phyloP scores from a whole-genome alignment of 2,113 vertebrate genomes.

The Pitta sordida region DNA sequence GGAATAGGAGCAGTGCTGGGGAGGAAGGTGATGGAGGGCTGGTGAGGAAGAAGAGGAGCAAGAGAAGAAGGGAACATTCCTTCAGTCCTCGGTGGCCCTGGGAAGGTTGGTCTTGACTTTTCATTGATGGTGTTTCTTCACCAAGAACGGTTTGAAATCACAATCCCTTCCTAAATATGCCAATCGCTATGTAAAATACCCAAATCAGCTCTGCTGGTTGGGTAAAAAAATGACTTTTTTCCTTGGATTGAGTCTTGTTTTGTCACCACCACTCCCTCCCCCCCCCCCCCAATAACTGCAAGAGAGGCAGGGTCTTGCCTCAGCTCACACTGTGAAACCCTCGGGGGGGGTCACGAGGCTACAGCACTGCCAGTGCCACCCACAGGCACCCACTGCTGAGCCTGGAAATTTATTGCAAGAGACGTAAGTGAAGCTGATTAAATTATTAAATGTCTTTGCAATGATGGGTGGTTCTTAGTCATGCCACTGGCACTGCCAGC shows the following conservation, averaged over 20 bases:
- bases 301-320: not conserved
- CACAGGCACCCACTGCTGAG: not conserved
- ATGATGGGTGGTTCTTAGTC: accelerated
- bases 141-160: not conserved
- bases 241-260: not conserved
- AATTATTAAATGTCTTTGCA: not conserved
- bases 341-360: not conserved
- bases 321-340: not conserved
- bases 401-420: not conserved
- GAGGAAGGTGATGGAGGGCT: not conserved
- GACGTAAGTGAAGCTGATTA: not conserved
- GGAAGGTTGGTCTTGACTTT: not conserved
- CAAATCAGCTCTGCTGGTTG: not conserved
- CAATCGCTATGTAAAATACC: not conserved
- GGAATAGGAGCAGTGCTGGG: not conserved
- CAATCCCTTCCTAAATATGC: not conserved
- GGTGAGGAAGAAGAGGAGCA: not conserved
- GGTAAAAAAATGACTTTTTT: accelerated
- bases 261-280: no score
- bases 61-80: not conserved
- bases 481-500: not conserved
- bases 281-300: accelerated
- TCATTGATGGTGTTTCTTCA: not conserved
- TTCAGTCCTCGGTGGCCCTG: not conserved
- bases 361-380: not conserved